Evolutionary conservation across 35 echinoderm and acorn worm species (phyloP).

Genomic region (Anneissia japonica): DNA sequence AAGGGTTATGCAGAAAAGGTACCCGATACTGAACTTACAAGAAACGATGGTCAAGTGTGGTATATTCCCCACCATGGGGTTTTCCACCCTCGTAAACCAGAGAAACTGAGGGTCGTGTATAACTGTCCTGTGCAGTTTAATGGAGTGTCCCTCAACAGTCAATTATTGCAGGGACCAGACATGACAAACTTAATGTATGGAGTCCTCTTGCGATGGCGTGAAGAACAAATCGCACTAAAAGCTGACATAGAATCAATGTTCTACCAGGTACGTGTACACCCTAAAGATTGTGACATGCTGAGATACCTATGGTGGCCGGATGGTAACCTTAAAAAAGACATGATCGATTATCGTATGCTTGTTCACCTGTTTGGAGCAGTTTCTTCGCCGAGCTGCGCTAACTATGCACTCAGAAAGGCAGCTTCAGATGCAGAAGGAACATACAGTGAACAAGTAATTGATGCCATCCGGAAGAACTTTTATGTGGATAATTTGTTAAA

Average conservation of each 20-base stretch:
- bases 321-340: slow-evolving; percentile 13
- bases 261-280: slow-evolving; percentile 28
- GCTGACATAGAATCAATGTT: slow-evolving; percentile 50
- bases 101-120: slow-evolving; percentile 14
- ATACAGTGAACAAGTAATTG: not conserved
- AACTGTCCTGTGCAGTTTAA: slow-evolving; percentile 13
- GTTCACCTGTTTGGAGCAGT: not conserved
- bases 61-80: slow-evolving; percentile 33
- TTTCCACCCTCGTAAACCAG: not conserved
- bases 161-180: slow-evolving; percentile 19
- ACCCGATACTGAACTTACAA: not conserved
- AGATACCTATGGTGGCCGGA: slow-evolving; percentile 39
- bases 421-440: not conserved
- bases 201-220: slow-evolving; percentile 13
- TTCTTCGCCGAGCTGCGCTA: not conserved
- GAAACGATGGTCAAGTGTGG: slow-evolving; percentile 16
- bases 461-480: not conserved
- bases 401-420: not conserved
- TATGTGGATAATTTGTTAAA: not conserved
- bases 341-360: slow-evolving; percentile 6
- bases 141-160: slow-evolving; percentile 6
- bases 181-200: slow-evolving; percentile 9
- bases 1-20: slow-evolving; percentile 43
- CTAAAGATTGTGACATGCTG: slow-evolving; percentile 1
- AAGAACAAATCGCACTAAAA: slow-evolving; percentile 18